Evolutionary conservation across 2,888 invertebrate species (phyloP).

Genomic region (Limnephilus lunatus): DNA sequence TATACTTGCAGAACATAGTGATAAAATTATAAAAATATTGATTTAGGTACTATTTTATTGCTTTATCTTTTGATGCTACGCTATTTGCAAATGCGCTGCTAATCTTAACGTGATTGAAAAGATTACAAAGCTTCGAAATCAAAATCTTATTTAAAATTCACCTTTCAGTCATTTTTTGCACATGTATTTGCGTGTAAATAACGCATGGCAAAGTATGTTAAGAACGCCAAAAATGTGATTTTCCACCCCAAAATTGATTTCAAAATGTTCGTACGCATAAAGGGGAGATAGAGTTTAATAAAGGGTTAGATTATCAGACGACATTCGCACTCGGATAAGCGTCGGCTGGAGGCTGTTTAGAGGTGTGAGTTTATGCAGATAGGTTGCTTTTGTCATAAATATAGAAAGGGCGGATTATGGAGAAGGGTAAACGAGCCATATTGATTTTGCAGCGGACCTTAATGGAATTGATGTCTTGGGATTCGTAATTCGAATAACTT

Average conservation of each 20-base stretch:
- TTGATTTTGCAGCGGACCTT: slow-evolving; percentile 27
- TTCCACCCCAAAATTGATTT: neutral
- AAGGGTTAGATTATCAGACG: slow-evolving; percentile 29
- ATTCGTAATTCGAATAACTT: neutral
- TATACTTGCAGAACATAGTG: too few species aligned
- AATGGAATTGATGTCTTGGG: slow-evolving; percentile 28
- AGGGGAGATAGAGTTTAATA: neutral
- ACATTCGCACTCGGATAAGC: slow-evolving; percentile 35
- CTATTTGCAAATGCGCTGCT: neutral
- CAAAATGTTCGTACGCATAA: neutral
- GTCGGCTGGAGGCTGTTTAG: slow-evolving; percentile 6
- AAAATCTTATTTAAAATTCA: neutral
- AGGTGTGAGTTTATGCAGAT: neutral
- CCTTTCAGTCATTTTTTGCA: neutral
- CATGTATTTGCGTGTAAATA: neutral
- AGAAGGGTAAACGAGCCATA: slow-evolving; percentile 25
- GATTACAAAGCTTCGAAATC: neutral
- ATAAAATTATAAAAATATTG: too few species aligned
- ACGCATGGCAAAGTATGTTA: neutral
- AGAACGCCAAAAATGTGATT: neutral
- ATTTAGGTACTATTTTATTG: too few species aligned
- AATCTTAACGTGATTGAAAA: neutral
- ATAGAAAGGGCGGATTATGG: slow-evolving; percentile 20
- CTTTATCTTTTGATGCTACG: neutral
- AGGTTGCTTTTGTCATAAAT: slow-evolving; percentile 37